Conservation (phyloP, 1,140 invertebrate species). For the Choristoneura fumiferana region DNA sequence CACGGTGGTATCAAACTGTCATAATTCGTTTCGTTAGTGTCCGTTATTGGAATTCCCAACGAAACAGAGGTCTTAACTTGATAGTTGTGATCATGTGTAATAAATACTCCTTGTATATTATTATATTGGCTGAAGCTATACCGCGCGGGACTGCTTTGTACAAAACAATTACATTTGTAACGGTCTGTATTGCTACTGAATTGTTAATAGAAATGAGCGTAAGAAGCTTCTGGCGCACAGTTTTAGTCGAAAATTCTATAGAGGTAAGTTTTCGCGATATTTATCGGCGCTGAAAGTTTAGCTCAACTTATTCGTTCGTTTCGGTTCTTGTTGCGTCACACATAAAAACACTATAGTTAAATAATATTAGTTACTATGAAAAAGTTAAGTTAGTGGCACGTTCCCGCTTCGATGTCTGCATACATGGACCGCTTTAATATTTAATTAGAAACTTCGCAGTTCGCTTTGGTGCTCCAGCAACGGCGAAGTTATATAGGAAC, state of each 20-base stretch:
- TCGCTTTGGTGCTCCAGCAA: constrained; percentile 27
- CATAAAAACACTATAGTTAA: constrained; percentile 3
- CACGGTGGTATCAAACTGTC: no score
- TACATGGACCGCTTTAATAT: constrained; percentile 52
- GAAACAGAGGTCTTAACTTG: no score
- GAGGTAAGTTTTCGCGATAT: background rate
- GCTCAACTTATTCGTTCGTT: no score
- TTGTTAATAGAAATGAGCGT: constrained; percentile 6
- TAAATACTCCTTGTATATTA: no score
- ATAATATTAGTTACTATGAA: constrained; percentile 23
- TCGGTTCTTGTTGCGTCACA: no score
- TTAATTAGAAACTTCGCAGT: constrained; percentile 59
- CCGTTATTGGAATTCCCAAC: no score
- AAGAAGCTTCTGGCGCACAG: constrained; percentile 1
- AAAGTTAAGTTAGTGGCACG: constrained; percentile 32
- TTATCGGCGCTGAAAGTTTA: constrained; percentile 1
- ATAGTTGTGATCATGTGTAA: no score
- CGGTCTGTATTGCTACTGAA: constrained; percentile 10
- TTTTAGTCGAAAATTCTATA: constrained; percentile 7
- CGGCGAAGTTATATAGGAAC: constrained; percentile 2
- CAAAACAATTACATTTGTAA: constrained; percentile 14
- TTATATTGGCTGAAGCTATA: no score
- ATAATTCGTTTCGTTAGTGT: no score
- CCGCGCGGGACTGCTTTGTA: background rate
- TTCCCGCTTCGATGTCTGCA: constrained; percentile 31